Conservation (phyloP, 2,797 vertebrate genomes). For the Alectoris magna region DNA sequence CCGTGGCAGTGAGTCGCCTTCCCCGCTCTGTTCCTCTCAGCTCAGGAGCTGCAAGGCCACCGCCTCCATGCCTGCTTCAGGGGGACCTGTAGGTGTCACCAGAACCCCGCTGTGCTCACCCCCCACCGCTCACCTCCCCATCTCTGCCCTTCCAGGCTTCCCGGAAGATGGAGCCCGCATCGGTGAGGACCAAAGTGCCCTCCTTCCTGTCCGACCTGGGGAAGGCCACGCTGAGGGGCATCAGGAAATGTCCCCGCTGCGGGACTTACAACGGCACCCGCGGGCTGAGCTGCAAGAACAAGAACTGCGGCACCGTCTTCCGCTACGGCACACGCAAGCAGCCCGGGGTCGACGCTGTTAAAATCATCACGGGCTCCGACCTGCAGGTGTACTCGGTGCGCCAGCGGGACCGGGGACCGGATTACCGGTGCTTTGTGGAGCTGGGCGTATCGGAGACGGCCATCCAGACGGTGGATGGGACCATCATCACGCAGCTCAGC, state of each 20-base stretch:
- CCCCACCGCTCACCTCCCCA: background rate
- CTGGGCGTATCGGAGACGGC: slow-evolving; percentile 87
- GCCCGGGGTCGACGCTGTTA: slow-evolving; percentile 83
- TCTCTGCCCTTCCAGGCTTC: slow-evolving; percentile 23
- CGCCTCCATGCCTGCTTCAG: too few species aligned
- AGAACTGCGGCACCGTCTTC: slow-evolving; percentile 90
- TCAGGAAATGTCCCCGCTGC: slow-evolving; percentile 90
- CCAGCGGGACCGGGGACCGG: slow-evolving; percentile 83
- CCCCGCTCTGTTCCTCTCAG: too few species aligned
- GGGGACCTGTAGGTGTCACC: too few species aligned
- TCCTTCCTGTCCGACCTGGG: slow-evolving; percentile 92
- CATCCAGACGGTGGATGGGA: slow-evolving; percentile 86
- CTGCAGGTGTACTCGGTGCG: slow-evolving; percentile 89
- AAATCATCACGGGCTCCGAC: slow-evolving; percentile 81
- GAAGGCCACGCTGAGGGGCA: slow-evolving; percentile 90
- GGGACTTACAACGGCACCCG: slow-evolving; percentile 94
- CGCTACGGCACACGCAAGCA: slow-evolving; percentile 79
- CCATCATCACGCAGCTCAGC: slow-evolving; percentile 87
- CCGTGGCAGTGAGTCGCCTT: background rate
- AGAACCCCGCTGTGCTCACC: rapidly evolving
- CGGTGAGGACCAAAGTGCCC: slow-evolving; percentile 82
- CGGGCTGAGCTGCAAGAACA: slow-evolving; percentile 95
- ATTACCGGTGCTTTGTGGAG: slow-evolving; percentile 89
- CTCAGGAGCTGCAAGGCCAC: too few species aligned
- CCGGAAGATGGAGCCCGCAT: slow-evolving; percentile 75